A percentile compares a stretch with the other conserved stretches of the same genome.
phyloP scores from a whole-genome alignment of 2,113 vertebrate species.

The Paratilapia polleni region DNA sequence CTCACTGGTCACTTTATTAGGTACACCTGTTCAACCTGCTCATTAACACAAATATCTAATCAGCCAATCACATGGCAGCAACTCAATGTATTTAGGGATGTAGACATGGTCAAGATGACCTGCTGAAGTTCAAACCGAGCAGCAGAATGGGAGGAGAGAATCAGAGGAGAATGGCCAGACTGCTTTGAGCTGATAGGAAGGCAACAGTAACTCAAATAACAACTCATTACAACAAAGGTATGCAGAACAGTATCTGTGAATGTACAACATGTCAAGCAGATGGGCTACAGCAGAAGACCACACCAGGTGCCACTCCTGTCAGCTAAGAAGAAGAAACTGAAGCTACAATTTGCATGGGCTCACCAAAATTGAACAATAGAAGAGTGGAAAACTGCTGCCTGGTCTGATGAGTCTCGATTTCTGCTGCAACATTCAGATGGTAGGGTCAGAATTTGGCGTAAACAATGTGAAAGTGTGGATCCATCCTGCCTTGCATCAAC shows the following conservation, averaged over 20 bases:
- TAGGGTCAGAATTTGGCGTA: not conserved
- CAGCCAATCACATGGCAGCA: not conserved
- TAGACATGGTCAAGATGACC: not conserved
- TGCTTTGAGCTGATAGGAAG: not conserved
- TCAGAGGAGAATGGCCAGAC: not conserved
- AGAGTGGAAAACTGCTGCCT: not conserved
- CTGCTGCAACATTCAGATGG: not conserved
- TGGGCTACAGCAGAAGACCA: not conserved
- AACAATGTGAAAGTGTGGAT: not conserved
- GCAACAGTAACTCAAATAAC: not conserved
- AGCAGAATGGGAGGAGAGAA: not conserved
- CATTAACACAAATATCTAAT: conserved; percentile 1
- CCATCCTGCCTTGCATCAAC: no score
- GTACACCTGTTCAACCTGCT: not conserved
- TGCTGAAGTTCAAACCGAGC: not conserved
- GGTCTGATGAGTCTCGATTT: not conserved
- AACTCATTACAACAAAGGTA: not conserved
- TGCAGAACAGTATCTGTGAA: not conserved
- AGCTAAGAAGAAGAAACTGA: not conserved
- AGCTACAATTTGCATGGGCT: not conserved
- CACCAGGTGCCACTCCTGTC: not conserved
- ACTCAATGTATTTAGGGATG: not conserved
- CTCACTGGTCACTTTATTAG: not conserved
- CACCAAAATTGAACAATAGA: not conserved
- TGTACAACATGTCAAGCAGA: not conserved